Percentiles rank a stretch among this genome's conserved stretches.
Evolutionary conservation across 2,888 invertebrate species (phyloP).

Genomic region (Mellilla xanthometata): DNA sequence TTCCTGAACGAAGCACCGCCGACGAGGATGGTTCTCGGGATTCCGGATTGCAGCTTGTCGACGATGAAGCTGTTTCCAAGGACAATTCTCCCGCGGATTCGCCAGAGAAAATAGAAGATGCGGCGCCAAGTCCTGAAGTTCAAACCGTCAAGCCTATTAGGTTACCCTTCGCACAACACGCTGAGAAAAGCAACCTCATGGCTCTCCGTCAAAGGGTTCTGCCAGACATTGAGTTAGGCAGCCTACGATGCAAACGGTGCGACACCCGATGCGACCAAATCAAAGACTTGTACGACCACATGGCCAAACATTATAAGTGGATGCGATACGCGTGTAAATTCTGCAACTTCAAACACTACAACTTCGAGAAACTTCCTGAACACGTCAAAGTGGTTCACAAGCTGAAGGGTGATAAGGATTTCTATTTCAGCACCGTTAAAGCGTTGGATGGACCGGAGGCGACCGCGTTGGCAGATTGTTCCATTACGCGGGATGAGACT

Average conservation of each 20-base stretch:
- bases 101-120: slow-evolving; percentile 37
- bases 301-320: slow-evolving; percentile 87
- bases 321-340: slow-evolving; percentile 89
- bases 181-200: slow-evolving; percentile 65
- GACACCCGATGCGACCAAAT: slow-evolving; percentile 69
- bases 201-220: slow-evolving; percentile 61
- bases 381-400: slow-evolving; percentile 86
- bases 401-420: slow-evolving; percentile 79
- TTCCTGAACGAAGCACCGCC: slow-evolving; percentile 25
- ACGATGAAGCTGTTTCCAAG: slow-evolving; percentile 37
- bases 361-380: slow-evolving; percentile 84
- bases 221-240: slow-evolving; percentile 63
- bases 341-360: slow-evolving; percentile 87
- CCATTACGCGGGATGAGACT: slow-evolving; percentile 44
- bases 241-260: slow-evolving; percentile 79
- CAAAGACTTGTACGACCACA: slow-evolving; percentile 82
- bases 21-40: slow-evolving; percentile 41
- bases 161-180: slow-evolving; percentile 60
- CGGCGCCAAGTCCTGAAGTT: not conserved
- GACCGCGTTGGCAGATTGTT: slow-evolving; percentile 56
- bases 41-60: slow-evolving; percentile 28
- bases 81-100: slow-evolving; percentile 37
- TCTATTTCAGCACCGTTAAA: slow-evolving; percentile 73
- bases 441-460: slow-evolving; percentile 69
- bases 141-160: slow-evolving; percentile 32